Conservation (phyloP, 2,888 invertebrate species). For the Crepidodera aurea region DNA sequence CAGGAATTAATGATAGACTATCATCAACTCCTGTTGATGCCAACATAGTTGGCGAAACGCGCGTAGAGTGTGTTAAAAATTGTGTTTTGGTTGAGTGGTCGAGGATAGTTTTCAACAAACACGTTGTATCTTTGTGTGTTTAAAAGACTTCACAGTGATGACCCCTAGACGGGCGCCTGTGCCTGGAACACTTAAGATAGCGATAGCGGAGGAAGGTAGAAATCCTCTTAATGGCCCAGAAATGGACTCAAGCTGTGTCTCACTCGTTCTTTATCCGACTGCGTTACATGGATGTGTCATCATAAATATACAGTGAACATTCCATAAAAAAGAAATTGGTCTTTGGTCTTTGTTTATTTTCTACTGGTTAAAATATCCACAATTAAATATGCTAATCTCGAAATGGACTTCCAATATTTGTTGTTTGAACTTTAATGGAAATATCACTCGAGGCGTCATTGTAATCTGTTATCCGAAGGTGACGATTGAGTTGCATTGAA, state of each 20-base stretch:
- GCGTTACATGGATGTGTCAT: slow-evolving; percentile 31
- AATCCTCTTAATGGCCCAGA: slow-evolving; percentile 39
- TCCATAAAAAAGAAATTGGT: slow-evolving; percentile 26
- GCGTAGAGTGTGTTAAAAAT: no score
- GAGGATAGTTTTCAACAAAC: no score
- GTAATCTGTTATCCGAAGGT: no score
- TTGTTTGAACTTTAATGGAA: no score
- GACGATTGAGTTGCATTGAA: not conserved
- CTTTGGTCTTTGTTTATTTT: slow-evolving; percentile 18
- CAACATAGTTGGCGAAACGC: no score
- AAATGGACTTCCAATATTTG: not conserved
- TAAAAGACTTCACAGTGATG: no score
- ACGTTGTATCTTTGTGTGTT: no score
- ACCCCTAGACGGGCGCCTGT: not conserved
- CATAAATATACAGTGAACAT: slow-evolving; percentile 30
- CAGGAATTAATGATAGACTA: no score
- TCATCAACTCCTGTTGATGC: no score
- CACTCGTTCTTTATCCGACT: slow-evolving; percentile 26
- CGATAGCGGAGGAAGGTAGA: slow-evolving; percentile 26
- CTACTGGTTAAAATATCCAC: slow-evolving; percentile 10
- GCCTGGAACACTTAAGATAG: slow-evolving; percentile 35
- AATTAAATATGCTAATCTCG: slow-evolving; percentile 31
- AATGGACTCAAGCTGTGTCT: slow-evolving; percentile 35
- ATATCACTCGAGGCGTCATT: no score
- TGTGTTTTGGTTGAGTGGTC: no score